These are phyloP conservation scores for Drosophila miranda DNA, from an alignment of 1,140 invertebrate genomes.

Conservation along the genomic window DNA sequence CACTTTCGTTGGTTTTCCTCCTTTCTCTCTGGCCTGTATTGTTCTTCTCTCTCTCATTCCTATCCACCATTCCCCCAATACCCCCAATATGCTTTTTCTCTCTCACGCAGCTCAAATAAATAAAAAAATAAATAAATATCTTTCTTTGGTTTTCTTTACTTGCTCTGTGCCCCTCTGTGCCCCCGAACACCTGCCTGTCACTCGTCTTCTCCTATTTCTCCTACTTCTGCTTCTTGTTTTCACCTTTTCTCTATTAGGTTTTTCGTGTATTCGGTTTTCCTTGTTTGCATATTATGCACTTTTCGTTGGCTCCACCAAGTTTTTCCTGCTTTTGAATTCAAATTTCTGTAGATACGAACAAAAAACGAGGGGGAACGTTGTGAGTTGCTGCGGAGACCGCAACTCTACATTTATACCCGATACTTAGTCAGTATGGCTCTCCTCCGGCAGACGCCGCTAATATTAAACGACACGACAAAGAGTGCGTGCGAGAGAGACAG, in stretches of 20 bases:
- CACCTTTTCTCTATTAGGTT: constrained; percentile 36
- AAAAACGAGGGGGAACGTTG: too few relatives aligned
- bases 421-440: too few relatives aligned
- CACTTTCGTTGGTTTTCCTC: constrained; percentile 2
- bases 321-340: constrained; percentile 66
- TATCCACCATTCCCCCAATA: fast-evolving
- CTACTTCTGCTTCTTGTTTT: constrained; percentile 25
- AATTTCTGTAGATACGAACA: constrained; percentile 33
- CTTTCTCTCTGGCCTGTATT: constrained; percentile 9
- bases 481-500: too few relatives aligned
- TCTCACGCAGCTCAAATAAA: constrained; percentile 44
- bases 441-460: too few relatives aligned
- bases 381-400: too few relatives aligned
- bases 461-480: too few relatives aligned
- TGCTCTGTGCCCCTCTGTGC: too few relatives aligned
- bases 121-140: constrained; percentile 21
- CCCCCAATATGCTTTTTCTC: neutral
- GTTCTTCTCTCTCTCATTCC: too few relatives aligned
- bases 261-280: constrained; percentile 43
- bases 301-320: constrained; percentile 51
- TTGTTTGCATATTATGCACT: constrained; percentile 70
- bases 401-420: too few relatives aligned
- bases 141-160: constrained; percentile 29
- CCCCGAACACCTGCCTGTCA: constrained; percentile 16
- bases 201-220: neutral